Conservation (phyloP, 2,113 vertebrate species). For the Trogon surrucura region DNA sequence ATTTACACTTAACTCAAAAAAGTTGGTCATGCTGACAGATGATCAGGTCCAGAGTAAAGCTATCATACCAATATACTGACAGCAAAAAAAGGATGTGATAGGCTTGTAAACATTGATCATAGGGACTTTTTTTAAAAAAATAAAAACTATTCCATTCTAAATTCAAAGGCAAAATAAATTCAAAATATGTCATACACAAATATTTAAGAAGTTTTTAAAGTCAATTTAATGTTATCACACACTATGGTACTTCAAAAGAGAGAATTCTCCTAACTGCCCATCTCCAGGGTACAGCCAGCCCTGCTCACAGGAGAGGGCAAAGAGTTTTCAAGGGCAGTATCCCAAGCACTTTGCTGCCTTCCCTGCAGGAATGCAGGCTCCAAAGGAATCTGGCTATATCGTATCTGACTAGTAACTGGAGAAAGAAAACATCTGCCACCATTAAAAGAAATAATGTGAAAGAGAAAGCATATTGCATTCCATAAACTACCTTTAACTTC, state of each 20-base stretch:
- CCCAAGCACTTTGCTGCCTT: neutral
- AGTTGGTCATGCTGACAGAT: neutral
- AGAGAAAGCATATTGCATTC: neutral
- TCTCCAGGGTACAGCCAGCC: neutral
- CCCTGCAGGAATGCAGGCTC: neutral
- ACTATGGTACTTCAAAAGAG: neutral
- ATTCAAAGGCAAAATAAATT: neutral
- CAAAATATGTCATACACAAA: neutral
- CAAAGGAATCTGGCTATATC: neutral
- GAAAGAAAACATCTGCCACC: neutral
- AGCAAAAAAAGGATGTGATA: neutral
- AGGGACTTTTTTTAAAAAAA: neutral
- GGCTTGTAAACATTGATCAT: neutral
- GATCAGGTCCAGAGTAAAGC: neutral
- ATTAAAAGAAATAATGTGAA: neutral
- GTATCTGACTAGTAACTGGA: neutral
- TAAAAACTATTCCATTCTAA: neutral
- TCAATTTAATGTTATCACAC: neutral
- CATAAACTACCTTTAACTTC: neutral
- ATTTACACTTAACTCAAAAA: neutral
- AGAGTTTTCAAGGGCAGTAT: neutral
- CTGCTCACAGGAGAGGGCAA: neutral
- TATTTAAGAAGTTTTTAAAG: neutral
- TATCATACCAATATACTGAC: neutral
- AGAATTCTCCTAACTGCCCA: neutral